Evolutionary conservation across 1,140 invertebrate genomes (phyloP).

Genomic region (Psix sp.): DNA sequence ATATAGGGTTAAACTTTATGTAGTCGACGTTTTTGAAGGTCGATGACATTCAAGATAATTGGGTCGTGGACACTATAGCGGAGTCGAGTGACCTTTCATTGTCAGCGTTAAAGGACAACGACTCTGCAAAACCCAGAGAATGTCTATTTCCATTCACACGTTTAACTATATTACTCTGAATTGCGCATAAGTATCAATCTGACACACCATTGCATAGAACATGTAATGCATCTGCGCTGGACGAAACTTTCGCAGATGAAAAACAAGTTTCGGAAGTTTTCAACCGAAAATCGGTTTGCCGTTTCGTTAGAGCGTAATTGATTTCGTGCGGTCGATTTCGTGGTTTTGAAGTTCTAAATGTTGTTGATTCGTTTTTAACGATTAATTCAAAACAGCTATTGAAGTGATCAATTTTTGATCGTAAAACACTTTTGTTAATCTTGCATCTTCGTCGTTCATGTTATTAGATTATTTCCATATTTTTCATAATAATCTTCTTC

Average conservation of each 20-base stretch:
- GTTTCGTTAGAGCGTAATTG: no score
- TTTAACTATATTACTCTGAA: conserved; percentile 31
- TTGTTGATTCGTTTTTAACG: no score
- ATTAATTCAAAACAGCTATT: no score
- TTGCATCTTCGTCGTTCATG: no score
- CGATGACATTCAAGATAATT: conserved; percentile 52
- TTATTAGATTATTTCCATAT: no score
- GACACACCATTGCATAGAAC: neutral
- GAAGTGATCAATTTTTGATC: no score
- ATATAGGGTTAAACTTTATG: conserved; percentile 17
- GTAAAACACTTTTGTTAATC: no score
- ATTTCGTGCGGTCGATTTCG: no score
- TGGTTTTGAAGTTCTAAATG: no score
- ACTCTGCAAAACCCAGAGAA: conserved; percentile 38
- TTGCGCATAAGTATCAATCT: conserved; percentile 22
- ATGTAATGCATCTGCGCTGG: neutral
- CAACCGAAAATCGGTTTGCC: no score
- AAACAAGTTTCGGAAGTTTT: no score
- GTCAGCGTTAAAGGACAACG: conserved; percentile 32
- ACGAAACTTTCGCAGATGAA: no score
- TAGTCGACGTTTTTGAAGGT: conserved; percentile 34
- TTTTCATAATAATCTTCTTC: conserved; percentile 2
- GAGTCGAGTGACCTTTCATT: conserved; percentile 46
- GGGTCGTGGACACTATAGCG: conserved; percentile 36
- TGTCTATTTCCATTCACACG: conserved; percentile 38